Evolutionary conservation across 1,140 invertebrate genomes (phyloP), one percentile per base, ranked within the genome.

Genomic region (Laupala kohalensis): DNA sequence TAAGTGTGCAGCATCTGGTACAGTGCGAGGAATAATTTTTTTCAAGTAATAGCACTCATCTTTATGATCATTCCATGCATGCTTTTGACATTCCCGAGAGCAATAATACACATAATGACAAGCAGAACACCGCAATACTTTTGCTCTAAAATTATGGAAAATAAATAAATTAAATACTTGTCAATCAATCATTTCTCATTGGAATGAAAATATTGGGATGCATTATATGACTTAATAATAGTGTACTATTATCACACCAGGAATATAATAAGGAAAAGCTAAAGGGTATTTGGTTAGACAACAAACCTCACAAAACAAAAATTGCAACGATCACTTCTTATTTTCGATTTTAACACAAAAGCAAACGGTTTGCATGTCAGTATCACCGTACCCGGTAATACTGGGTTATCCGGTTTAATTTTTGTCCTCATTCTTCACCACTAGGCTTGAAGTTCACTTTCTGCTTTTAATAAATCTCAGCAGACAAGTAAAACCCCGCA

Each of bases 41-140:
- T 88, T 89, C 25, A 94, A 84, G 76, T 87, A 87, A 29, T 82
- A 76, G 78, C 92, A 94, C 82, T 94, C 92, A 76, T 80, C 79
- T 80, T 90, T 93, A 77, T 94, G 92, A 72, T 89, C 83, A 19
- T 76, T 75, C 92, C 92, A 94, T 3, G 87, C 86, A 74, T 87
- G 82, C 77, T 83, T 88, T 77, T 94, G 92, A 79, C 92, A 94
- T 67, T 76, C 77, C 29, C 84, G 84, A 70, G 87, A 87, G 77
- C 92, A 94, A 74, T 94, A 94, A 78, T 88, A 85, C 3, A 91
- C 89, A 78, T 88, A 92, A n/a, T 88, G 84, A 78, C 92, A 93
- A n/a, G 84, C 88, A 1, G 89, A 88, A 79, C 92, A 93, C 81
- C 90, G 92, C 74, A 93, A 80, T 6, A 92, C 81, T 76, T 89